These are phyloP conservation scores for Psophia crepitans DNA, from an alignment of 2,113 vertebrate species.

Conservation along the genomic window DNA sequence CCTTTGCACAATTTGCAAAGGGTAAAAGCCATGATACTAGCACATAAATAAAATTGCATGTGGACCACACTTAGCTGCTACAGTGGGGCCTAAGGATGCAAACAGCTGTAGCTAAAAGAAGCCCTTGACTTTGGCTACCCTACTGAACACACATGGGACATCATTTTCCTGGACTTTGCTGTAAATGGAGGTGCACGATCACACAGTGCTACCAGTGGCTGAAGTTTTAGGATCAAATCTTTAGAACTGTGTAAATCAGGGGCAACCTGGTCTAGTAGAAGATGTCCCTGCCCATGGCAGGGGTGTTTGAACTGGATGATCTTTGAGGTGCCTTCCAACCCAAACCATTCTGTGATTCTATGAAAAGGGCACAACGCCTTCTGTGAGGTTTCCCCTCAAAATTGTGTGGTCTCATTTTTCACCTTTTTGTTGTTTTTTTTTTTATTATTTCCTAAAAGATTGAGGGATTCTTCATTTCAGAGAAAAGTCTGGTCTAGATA, in stretches of 20 bases:
- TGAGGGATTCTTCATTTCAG: background rate
- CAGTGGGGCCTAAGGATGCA: rapidly evolving
- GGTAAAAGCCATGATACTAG: background rate
- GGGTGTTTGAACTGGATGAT: too few species aligned
- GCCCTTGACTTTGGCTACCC: background rate
- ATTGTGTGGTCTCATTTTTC: background rate
- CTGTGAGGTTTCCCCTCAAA: background rate
- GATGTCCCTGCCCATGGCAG: too few species aligned
- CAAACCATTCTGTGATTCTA: too few species aligned
- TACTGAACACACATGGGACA: background rate
- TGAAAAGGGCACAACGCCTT: background rate
- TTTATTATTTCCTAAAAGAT: background rate
- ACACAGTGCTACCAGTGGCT: background rate
- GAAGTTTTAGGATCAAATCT: background rate
- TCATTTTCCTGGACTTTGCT: background rate
- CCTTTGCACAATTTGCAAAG: background rate
- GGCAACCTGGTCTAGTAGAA: background rate
- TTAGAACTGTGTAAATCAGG: background rate
- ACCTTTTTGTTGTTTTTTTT: background rate
- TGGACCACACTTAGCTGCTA: background rate
- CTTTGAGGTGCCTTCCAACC: too few species aligned
- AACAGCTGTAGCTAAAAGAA: background rate
- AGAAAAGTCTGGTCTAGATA: background rate
- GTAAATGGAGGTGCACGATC: background rate
- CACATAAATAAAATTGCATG: background rate